These are phyloP conservation scores for Hemibagrus wyckioides DNA, from an alignment of 2,113 vertebrate species.

Conservation along the genomic window DNA sequence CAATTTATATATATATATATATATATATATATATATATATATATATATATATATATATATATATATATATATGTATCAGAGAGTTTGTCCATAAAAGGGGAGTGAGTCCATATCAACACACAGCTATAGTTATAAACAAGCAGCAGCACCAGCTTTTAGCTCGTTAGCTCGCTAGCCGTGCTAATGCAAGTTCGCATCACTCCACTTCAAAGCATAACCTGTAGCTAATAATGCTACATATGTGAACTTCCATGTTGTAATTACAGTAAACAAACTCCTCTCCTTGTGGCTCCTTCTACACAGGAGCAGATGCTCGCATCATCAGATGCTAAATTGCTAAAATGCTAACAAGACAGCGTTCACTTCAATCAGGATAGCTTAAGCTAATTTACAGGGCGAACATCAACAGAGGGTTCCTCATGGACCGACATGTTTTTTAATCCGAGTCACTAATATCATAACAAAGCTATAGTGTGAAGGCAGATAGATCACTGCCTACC, in stretches of 20 bases:
- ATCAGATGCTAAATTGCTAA: not conserved
- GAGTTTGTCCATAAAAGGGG: not conserved
- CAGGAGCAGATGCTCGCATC: not conserved
- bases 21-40: no score
- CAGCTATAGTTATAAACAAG: not conserved
- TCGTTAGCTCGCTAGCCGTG: not conserved
- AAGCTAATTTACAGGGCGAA: not conserved
- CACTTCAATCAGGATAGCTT: not conserved
- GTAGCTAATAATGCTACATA: no score
- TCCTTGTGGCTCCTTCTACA: not conserved
- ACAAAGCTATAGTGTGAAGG: not conserved
- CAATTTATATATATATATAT: no score
- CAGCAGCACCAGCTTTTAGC: not conserved
- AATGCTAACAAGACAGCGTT: not conserved
- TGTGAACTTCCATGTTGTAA: no score
- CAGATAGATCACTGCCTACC: slow-evolving; percentile 18
- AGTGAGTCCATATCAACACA: not conserved
- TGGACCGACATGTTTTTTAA: not conserved
- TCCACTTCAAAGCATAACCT: not conserved
- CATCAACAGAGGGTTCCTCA: not conserved
- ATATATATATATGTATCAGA: no score
- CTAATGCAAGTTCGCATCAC: not conserved
- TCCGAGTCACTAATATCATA: rapidly evolving
- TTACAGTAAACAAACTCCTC: not conserved
- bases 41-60: no score